phyloP scores from a whole-genome alignment of 2,888 invertebrate species.

The Dynastes grantii region DNA sequence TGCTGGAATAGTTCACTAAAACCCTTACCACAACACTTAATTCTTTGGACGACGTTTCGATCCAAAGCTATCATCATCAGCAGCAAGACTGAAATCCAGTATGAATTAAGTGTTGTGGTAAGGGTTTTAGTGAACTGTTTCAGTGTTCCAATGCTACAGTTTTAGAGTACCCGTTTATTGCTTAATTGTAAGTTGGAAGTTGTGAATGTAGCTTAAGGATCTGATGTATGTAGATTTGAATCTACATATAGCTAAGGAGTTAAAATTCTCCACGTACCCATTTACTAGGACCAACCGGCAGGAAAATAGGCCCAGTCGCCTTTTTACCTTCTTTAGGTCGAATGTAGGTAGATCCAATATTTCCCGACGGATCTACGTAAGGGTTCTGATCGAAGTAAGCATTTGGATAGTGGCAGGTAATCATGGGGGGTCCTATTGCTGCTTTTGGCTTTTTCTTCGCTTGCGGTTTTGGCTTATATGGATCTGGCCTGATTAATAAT shows the following conservation, averaged over 20 bases:
- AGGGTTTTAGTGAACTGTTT: too few relatives aligned
- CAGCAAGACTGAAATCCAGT: too few relatives aligned
- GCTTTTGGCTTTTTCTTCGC: conserved; percentile 57
- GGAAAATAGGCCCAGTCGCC: conserved; percentile 53
- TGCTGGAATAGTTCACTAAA: too few relatives aligned
- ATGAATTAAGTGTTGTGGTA: too few relatives aligned
- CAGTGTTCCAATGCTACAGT: too few relatives aligned
- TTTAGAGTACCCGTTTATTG: too few relatives aligned
- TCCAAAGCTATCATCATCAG: too few relatives aligned
- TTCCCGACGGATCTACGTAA: conserved; percentile 60
- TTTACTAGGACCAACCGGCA: conserved; percentile 67
- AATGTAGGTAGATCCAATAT: conserved; percentile 59
- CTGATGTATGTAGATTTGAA: too few relatives aligned
- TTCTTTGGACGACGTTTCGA: too few relatives aligned
- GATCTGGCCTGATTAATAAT: conserved; percentile 58
- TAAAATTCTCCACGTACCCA: conserved; percentile 58
- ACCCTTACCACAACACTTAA: too few relatives aligned
- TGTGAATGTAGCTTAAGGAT: too few relatives aligned
- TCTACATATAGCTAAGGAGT: not conserved
- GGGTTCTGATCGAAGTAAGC: conserved; percentile 69
- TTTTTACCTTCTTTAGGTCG: conserved; percentile 57
- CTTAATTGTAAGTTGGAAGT: too few relatives aligned
- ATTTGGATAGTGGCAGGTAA: conserved; percentile 61
- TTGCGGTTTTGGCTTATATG: conserved; percentile 61
- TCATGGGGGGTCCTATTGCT: conserved; percentile 58